Evolutionary conservation across 2,888 invertebrate species (phyloP).

Genomic region (Acleris sparsana): DNA sequence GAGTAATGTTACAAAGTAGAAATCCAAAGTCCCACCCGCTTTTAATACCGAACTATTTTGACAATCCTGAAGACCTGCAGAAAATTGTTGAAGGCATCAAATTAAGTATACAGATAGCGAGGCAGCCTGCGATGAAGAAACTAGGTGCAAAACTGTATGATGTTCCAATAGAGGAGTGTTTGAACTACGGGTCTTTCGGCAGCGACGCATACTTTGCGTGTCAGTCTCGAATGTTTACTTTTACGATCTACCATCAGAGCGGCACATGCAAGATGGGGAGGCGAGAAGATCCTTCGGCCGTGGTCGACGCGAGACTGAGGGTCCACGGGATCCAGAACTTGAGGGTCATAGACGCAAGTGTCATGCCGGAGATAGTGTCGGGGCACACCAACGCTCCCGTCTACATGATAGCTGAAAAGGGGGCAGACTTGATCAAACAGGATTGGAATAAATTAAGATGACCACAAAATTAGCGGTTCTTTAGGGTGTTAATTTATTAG

Average conservation of each 20-base stretch:
- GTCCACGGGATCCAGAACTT: constrained; percentile 87
- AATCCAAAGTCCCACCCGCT: constrained; percentile 89
- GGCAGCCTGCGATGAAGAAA: constrained; percentile 83
- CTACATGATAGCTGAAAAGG: constrained; percentile 93
- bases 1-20: constrained; percentile 86
- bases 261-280: constrained; percentile 88
- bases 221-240: constrained; percentile 85
- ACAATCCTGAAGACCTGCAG: constrained; percentile 84
- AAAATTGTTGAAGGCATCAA: constrained; percentile 86
- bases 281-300: constrained; percentile 80
- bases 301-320: constrained; percentile 85
- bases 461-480: background rate
- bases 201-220: constrained; percentile 89
- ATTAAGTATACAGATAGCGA: constrained; percentile 81
- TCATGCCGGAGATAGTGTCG: constrained; percentile 90
- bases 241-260: constrained; percentile 88
- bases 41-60: constrained; percentile 92
- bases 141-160: constrained; percentile 84
- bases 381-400: constrained; percentile 91
- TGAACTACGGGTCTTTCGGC: constrained; percentile 78
- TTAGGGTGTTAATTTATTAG: background rate
- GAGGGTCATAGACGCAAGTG: constrained; percentile 90
- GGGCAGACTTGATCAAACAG: constrained; percentile 87
- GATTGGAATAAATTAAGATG: constrained; percentile 64
- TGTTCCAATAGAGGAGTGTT: constrained; percentile 85